Evolutionary conservation across 1,140 invertebrate genomes (phyloP), one percentile per base, ranked within the genome.

Genomic region (Drosophila ficusphila): DNA sequence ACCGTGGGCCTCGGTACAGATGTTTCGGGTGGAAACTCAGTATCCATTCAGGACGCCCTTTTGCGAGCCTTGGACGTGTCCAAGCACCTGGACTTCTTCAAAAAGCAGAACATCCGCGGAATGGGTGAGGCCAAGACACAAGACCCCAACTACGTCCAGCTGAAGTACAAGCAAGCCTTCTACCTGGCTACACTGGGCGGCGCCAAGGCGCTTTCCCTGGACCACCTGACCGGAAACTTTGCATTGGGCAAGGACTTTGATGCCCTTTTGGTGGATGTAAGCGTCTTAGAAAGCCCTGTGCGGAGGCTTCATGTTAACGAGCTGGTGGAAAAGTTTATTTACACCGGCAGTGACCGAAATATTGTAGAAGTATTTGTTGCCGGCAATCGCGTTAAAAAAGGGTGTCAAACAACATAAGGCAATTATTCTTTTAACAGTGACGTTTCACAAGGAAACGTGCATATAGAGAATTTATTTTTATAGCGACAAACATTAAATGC

Each of bases 1-100:
- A 95, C 94, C 88, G 93, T 98, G 49, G 97, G 97, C 16, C 93
- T 98, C 19, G 97, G 97, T 71, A 97, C 97, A 96, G 97, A 98
- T 92, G 94, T 97, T 29, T 94, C 96, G 2, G 97, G 96, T 9
- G 97, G 97, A 1, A 94, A 95, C 79, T 95, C 93, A 54, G 92
- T 94, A 0, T 96, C 95, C 3, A 96, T 98, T 19, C 77, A 97
- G 46, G 94, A 97, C 70, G 94, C 94, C 7, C 95, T 98, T 88
- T 92, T 95, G 67, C 92, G 94, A 4, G 92, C 95, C 4, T 93
- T 98, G 69, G 93, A 95, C 76, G 94, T 95, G 4, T 97, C 97
- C 0, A 95, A 94, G 65, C 93, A 95, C 83, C 70, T 96, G 4
- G 92, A 70, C 90, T 94, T 67, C 61, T 90, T 58, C 65, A 92